These are phyloP conservation scores for Leuciscus idus DNA, from an alignment of 2,113 vertebrate species.

Conservation along the genomic window DNA sequence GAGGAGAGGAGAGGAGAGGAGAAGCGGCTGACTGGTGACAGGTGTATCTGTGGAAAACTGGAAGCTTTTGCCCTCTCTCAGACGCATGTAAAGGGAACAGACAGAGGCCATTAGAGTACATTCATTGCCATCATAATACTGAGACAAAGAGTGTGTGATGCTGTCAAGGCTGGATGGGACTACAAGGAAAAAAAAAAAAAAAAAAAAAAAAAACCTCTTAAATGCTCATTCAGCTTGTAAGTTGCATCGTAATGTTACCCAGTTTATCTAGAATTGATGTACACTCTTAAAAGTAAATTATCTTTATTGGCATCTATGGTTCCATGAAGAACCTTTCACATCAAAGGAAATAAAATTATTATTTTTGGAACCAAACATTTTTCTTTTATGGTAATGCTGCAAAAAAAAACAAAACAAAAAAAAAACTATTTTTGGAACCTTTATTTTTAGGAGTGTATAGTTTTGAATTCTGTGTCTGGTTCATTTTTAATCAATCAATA, in stretches of 20 bases:
- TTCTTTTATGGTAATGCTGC: too few species aligned
- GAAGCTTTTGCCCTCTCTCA: slow-evolving; percentile 29
- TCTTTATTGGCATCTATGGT: too few species aligned
- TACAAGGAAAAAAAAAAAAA: slow-evolving; percentile 5
- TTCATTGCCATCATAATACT: slow-evolving; percentile 64
- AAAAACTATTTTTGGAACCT: too few species aligned
- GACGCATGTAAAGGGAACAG: slow-evolving; percentile 30
- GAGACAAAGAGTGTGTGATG: slow-evolving; percentile 62
- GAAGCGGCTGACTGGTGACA: slow-evolving; percentile 58
- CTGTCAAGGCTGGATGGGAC: slow-evolving; percentile 39
- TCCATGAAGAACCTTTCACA: too few species aligned
- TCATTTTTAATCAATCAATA: neutral
- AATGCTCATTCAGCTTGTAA: neutral
- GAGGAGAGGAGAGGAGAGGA: slow-evolving; percentile 7
- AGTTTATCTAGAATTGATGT: neutral
- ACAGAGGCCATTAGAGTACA: slow-evolving; percentile 48
- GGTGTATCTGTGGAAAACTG: slow-evolving; percentile 61
- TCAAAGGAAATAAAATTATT: too few species aligned
- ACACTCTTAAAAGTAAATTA: too few species aligned
- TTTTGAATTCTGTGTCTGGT: neutral
- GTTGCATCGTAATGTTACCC: neutral
- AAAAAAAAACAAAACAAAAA: too few species aligned
- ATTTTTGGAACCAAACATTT: too few species aligned
- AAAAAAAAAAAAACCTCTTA: slow-evolving; percentile 6
- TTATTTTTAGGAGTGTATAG: too few species aligned